These are phyloP conservation scores for Pseudopipra pipra DNA, from an alignment of 2,113 vertebrate genomes.

Conservation along the genomic window DNA sequence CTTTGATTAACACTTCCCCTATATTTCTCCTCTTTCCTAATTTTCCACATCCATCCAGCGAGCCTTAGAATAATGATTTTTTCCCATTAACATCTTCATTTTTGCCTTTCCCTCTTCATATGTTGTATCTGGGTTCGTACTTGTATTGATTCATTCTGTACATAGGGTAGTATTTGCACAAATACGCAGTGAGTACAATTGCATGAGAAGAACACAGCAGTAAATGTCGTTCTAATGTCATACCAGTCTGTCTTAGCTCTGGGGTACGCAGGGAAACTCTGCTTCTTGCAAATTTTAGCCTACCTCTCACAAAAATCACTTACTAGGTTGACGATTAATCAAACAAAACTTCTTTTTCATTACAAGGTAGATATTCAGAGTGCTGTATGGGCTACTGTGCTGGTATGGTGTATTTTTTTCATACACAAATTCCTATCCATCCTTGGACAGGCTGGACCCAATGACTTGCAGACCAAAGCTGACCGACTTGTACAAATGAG, in stretches of 20 bases:
- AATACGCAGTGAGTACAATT: neutral
- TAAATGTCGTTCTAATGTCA: neutral
- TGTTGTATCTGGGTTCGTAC: neutral
- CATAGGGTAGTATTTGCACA: neutral
- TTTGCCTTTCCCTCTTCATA: neutral
- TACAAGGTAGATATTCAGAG: neutral
- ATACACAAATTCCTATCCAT: neutral
- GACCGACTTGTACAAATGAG: constrained; percentile 92
- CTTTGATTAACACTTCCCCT: neutral
- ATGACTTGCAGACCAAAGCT: constrained; percentile 94
- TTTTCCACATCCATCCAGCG: neutral
- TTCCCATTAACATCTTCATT: neutral
- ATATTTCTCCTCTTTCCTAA: neutral
- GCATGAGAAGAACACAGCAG: neutral
- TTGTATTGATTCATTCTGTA: neutral
- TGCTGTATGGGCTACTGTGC: neutral
- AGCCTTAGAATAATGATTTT: neutral
- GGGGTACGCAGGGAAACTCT: neutral
- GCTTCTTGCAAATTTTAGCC: neutral
- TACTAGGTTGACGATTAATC: neutral
- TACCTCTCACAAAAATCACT: neutral
- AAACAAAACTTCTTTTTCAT: neutral
- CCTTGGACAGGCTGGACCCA: constrained; percentile 79
- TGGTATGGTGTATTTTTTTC: neutral
- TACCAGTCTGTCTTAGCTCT: neutral